A percentile compares a stretch with the other conserved stretches of the same genome.
Conservation (phyloP, 2,797 vertebrate genomes). For the Podargus strigoides region DNA sequence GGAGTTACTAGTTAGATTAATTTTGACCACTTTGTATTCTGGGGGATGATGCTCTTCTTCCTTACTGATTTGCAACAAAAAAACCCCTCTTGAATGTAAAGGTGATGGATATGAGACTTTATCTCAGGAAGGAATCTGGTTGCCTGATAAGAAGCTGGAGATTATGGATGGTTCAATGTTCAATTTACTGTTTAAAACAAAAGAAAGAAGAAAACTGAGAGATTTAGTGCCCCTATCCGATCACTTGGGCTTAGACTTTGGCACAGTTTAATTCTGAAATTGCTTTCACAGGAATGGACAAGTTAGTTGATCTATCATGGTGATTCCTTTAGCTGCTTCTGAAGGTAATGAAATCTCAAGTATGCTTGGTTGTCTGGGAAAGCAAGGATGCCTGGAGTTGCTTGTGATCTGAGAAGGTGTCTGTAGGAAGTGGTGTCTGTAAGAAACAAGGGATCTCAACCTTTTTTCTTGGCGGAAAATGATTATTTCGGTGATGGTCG, state of each 20-base stretch:
- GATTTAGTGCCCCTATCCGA: neutral
- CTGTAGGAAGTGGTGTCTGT: neutral
- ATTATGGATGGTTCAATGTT: neutral
- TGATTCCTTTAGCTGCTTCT: neutral
- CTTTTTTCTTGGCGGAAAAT: neutral
- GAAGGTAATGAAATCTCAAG: neutral
- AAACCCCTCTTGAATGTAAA: neutral
- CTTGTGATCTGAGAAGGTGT: neutral
- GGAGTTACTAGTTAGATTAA: neutral
- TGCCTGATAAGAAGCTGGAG: neutral
- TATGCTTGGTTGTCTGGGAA: neutral
- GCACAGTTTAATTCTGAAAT: neutral
- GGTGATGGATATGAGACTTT: neutral
- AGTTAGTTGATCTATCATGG: neutral
- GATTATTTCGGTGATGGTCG: neutral
- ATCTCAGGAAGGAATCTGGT: neutral
- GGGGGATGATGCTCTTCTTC: neutral
- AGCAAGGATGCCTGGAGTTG: neutral
- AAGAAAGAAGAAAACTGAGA: neutral
- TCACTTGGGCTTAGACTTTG: neutral
- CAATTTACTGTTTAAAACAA: neutral
- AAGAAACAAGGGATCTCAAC: neutral
- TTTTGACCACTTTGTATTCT: neutral
- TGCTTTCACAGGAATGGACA: neutral
- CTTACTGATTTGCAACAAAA: neutral